Evolutionary conservation across 1,140 invertebrate species (phyloP), one percentile per base, ranked within the genome.

Genomic region (Campoletis sonorensis): DNA sequence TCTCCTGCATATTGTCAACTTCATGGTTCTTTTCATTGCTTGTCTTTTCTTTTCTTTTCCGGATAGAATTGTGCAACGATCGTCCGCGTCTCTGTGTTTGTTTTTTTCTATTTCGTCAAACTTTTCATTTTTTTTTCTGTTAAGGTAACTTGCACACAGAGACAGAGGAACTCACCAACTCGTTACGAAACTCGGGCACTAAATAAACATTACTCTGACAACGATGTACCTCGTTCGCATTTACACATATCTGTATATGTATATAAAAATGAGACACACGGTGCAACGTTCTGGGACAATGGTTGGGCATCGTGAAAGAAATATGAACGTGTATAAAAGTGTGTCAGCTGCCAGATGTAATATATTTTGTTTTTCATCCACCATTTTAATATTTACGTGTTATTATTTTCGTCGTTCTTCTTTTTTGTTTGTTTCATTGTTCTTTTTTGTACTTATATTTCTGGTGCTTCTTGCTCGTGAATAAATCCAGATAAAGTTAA

Each of bases 171-270:
- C 23, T 73, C 40, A 51, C 40, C 37, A 73, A 73, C 71, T 73
- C 71, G 71, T 73, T 73, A 73, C 71, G 71, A 73, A 73, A 73
- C 71, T 73, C 71, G 71, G 40, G 71, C 71, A 73, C 71, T 73
- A 73, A 73, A 73, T 73, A 73, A 73, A 73, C 71, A 73, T 73
- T 73, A 51, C 71, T 4, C 45, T 11, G 71, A 51, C 71, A 37
- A 73, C 23, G 71, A 73, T 73, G 37, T 16, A 51, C 71, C n/a
- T 73, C 40, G 40, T 26, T 51, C 21, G 18, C 18, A 8, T 58
- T 1, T 1, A 58, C 54, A 33, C 5, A n/a, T 5, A n/a, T 21
- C 15, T 71, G n/a, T 30, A 71, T 40, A 18, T n/a, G 68, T 40
- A 40, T 71, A 71, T 40, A 40, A 16, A 33, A 30, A 45, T 45